Evolutionary conservation across 2,113 vertebrate genomes (phyloP).

Genomic region (Chinchilla lanigera): DNA sequence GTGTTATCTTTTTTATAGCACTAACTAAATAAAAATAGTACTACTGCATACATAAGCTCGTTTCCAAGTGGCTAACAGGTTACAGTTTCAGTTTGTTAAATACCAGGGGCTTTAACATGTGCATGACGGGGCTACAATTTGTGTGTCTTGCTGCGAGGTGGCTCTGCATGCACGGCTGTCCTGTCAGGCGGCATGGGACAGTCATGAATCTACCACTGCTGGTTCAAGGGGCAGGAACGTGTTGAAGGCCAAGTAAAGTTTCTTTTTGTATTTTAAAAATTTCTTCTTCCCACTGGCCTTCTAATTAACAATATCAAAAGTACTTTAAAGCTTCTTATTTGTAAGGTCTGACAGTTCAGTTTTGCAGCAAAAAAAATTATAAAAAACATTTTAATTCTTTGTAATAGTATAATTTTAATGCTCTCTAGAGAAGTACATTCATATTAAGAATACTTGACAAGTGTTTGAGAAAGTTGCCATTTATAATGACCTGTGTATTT

Average conservation of each 20-base stretch:
- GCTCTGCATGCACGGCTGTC: neutral
- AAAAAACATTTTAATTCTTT: constrained; percentile 14
- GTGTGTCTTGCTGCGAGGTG: neutral
- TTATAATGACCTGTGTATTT: constrained; percentile 18
- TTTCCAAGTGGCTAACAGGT: neutral
- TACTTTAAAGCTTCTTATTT: constrained; percentile 46
- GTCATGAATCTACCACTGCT: neutral
- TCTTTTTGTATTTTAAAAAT: constrained; percentile 13
- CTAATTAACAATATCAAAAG: constrained; percentile 34
- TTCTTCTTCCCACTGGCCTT: neutral
- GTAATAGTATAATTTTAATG: constrained; percentile 47
- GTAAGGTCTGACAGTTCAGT: neutral
- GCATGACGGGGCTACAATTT: neutral
- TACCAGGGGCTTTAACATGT: neutral
- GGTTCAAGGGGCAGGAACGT: neutral
- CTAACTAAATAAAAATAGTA: neutral
- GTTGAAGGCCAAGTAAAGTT: neutral
- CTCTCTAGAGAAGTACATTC: neutral
- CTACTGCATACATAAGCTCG: neutral
- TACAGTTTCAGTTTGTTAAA: neutral
- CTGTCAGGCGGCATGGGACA: neutral
- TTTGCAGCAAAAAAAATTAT: neutral
- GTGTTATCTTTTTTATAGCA: neutral
- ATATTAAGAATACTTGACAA: neutral
- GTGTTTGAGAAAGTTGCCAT: constrained; percentile 27